phyloP scores from a whole-genome alignment of 2,888 invertebrate species.

The Chaetoderma sp. region DNA sequence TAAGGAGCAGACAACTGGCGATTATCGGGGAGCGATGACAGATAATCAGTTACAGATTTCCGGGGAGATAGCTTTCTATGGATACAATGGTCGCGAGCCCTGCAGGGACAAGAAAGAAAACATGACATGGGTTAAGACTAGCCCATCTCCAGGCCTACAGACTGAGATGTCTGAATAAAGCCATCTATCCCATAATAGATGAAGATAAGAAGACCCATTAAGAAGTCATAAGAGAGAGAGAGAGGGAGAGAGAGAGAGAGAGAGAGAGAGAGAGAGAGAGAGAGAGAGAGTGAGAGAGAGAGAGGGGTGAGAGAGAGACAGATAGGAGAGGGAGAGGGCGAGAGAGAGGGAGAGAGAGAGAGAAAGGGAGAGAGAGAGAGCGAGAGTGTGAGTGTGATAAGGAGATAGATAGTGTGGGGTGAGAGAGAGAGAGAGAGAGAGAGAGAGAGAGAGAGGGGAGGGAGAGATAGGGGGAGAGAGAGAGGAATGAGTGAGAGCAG shows the following conservation, averaged over 20 bases:
- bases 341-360: neutral
- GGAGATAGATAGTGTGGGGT: neutral
- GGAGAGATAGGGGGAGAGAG: too few species aligned
- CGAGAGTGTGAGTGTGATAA: constrained; percentile 26
- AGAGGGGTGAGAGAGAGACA: constrained; percentile 3
- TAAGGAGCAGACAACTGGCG: too few species aligned
- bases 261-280: constrained; percentile 27
- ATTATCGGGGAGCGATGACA: too few species aligned
- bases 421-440: constrained; percentile 1
- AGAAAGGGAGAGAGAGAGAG: constrained; percentile 17
- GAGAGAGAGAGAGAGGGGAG: neutral
- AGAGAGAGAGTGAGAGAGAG: constrained; percentile 26
- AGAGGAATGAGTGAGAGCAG: neutral
- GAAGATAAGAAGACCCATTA: too few species aligned
- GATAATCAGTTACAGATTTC: too few species aligned
- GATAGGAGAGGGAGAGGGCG: neutral
- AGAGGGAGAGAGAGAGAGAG: constrained; percentile 5
- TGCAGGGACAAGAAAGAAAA: too few species aligned
- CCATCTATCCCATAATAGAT: too few species aligned
- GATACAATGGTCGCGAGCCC: too few species aligned
- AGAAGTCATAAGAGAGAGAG: constrained; percentile 15
- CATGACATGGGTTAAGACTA: too few species aligned
- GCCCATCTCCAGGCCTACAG: too few species aligned
- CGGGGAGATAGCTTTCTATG: too few species aligned
- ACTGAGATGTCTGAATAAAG: too few species aligned